Conservation (phyloP, 2,113 vertebrate species). For the Centropus unirufus region DNA sequence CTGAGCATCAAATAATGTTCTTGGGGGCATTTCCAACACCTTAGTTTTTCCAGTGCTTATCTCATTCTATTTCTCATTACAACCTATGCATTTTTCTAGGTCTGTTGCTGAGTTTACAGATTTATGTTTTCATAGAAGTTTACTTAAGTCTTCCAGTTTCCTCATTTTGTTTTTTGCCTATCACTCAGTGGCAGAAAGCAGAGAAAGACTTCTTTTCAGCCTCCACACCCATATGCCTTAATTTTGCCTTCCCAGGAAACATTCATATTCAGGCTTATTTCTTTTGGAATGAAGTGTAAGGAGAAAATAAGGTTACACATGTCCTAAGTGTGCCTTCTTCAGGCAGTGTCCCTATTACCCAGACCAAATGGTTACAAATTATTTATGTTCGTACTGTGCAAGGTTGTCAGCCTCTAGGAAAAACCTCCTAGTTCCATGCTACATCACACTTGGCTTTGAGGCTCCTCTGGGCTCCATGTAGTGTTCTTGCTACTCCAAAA, state of each 20-base stretch:
- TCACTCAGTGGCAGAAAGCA: neutral
- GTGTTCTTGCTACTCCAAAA: neutral
- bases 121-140: neutral
- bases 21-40: neutral
- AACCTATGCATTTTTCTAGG: neutral
- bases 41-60: neutral
- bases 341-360: neutral
- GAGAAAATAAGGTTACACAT: neutral
- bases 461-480: accelerated
- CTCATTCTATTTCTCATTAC: neutral
- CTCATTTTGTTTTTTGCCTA: neutral
- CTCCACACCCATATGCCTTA: neutral
- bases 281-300: neutral
- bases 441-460: accelerated
- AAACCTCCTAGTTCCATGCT: neutral
- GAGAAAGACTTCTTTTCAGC: neutral
- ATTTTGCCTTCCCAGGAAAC: neutral
- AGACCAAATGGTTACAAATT: neutral
- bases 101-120: neutral
- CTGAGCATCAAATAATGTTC: neutral
- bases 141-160: neutral
- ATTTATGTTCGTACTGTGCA: neutral
- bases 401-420: neutral
- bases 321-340: neutral
- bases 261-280: neutral